phyloP scores from a whole-genome alignment of 2,113 vertebrate species.

The Sprattus sprattus region DNA sequence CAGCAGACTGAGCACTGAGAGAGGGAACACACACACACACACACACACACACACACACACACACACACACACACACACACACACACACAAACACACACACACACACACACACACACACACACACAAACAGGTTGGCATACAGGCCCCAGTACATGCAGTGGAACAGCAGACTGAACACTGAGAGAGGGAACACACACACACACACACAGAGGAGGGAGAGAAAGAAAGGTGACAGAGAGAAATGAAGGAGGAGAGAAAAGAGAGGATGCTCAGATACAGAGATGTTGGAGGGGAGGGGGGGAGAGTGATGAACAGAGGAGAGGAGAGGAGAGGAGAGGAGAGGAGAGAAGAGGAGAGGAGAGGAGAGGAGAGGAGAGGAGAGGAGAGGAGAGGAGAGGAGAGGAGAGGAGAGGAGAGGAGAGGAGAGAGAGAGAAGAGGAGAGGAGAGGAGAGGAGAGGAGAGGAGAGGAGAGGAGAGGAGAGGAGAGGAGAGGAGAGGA shows the following conservation, averaged over 20 bases:
- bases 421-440: slow-evolving; percentile 44
- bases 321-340: slow-evolving; percentile 23
- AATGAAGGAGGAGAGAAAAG: slow-evolving; percentile 38
- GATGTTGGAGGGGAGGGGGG: neutral
- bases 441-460: slow-evolving; percentile 27
- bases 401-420: slow-evolving; percentile 27
- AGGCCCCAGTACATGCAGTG: slow-evolving; percentile 90
- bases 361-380: neutral
- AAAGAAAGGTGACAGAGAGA: neutral
- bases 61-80: neutral
- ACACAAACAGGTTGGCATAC: too few species aligned
- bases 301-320: slow-evolving; percentile 29
- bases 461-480: slow-evolving; percentile 19
- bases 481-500: neutral
- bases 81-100: neutral
- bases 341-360: slow-evolving; percentile 30
- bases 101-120: neutral
- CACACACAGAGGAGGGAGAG: neutral
- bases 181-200: slow-evolving; percentile 15
- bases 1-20: slow-evolving; percentile 84
- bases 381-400: neutral
- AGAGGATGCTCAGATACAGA: neutral
- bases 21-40: slow-evolving; percentile 3
- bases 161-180: slow-evolving; percentile 88
- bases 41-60: neutral